Evolutionary conservation across 2,797 vertebrate genomes (phyloP).

Genomic region (Sylvilagus floridanus): DNA sequence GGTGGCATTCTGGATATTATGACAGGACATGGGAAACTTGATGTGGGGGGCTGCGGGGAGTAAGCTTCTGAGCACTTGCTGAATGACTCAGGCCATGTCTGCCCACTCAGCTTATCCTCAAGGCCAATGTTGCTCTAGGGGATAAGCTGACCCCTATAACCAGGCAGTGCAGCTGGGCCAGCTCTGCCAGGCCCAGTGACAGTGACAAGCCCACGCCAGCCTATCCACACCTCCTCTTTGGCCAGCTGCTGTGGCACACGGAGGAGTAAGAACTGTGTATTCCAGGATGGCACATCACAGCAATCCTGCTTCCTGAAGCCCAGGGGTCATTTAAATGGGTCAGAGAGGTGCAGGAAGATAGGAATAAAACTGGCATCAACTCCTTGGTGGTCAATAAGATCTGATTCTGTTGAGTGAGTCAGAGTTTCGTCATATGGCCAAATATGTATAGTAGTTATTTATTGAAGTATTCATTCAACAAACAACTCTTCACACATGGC

Average conservation of each 20-base stretch:
- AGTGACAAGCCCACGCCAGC: background rate
- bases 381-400: background rate
- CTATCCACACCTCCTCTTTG: background rate
- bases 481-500: background rate
- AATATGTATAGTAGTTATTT: background rate
- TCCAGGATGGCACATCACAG: background rate
- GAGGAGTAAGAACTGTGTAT: background rate
- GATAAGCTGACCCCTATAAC: background rate
- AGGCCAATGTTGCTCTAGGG: background rate
- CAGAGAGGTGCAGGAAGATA: background rate
- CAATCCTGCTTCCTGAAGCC: background rate
- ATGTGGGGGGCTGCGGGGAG: background rate
- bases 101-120: constrained; percentile 23
- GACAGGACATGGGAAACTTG: constrained; percentile 55
- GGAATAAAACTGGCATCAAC: background rate
- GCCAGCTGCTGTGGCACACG: background rate
- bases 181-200: background rate
- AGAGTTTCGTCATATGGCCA: background rate
- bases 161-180: background rate
- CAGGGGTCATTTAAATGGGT: background rate
- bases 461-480: constrained; percentile 1
- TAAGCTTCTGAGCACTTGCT: constrained; percentile 4
- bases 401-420: background rate
- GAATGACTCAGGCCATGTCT: constrained; percentile 54
- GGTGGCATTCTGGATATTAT: background rate